A percentile compares a stretch with the other conserved stretches of the same genome.
Evolutionary conservation across 2,797 vertebrate species (phyloP).

Genomic region (Anolis apletophallus): DNA sequence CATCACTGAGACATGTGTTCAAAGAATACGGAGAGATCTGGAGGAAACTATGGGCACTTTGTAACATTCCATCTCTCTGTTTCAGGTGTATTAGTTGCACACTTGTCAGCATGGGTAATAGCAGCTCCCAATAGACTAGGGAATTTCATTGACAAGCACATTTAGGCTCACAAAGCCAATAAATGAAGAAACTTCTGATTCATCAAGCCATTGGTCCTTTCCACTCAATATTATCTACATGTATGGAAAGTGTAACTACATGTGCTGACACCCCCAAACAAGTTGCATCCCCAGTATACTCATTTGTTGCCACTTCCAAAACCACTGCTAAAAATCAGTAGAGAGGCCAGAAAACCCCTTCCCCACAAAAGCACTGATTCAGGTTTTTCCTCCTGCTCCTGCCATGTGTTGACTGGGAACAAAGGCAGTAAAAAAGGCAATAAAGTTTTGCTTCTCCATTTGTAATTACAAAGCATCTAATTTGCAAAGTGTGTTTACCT

Average conservation of each 20-base stretch:
- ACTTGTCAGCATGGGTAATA: background rate
- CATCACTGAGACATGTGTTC: conserved; percentile 42
- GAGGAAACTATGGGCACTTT: accelerated
- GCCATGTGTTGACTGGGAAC: too few species aligned
- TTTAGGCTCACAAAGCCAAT: background rate
- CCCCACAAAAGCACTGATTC: too few species aligned
- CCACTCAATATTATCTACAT: background rate
- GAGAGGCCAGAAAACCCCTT: background rate
- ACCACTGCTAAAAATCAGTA: background rate
- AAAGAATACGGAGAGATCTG: conserved; percentile 17
- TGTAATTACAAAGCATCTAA: too few species aligned
- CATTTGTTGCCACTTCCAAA: background rate
- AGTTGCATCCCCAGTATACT: background rate
- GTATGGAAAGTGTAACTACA: background rate
- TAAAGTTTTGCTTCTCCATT: too few species aligned
- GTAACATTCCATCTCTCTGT: background rate
- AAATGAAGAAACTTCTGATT: too few species aligned
- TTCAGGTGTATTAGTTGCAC: background rate
- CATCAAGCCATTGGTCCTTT: background rate
- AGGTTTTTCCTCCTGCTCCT: background rate
- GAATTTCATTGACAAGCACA: background rate
- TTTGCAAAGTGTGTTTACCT: too few species aligned
- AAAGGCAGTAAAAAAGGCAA: too few species aligned
- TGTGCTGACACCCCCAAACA: background rate
- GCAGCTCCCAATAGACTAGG: background rate